Evolutionary conservation across 2,113 vertebrate species (phyloP), one percentile per base, ranked within the genome.

Genomic region (Stictonetta naevosa): DNA sequence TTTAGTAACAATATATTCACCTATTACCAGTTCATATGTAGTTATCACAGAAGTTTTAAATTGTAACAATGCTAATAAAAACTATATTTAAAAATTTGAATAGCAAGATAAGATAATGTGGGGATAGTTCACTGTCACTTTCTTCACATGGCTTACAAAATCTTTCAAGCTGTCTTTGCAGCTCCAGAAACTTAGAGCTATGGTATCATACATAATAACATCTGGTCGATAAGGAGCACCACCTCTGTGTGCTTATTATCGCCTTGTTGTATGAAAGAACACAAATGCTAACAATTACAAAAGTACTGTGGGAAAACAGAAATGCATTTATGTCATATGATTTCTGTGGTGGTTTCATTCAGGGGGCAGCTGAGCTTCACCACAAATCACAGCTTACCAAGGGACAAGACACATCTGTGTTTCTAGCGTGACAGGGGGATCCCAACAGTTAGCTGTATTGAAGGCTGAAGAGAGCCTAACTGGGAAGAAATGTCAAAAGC

Each of bases 211-310:
- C 0, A 1, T 1, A 7, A 8, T 23, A 33, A 6, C 15, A 66
- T 29, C 38, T 0, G 1, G 2, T 20, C 8, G 5, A 3, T 38
- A 50, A 53, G 20, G 20, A 38, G 10, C 5, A 7, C 13, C 52
- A 18, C 8, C 13, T 31, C 40, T 22, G 8, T 55, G 6, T 82
- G 31, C 26, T 25, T 5, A 8, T 22, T n/a, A 7, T 11, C 8
- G 10, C 25, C n/a, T 11, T 64, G 11, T 11, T 68, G 5, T 10
- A 28, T 76, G 20, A 77, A 22, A 1, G 0, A 25, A 29, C 4
- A 33, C 18, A 55, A 59, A 81, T 44, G 31, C 25, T 4, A 29
- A 15, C 21, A 53, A 23, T 29, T 80, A 21, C 10, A 66, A 60
- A 71, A 48, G 7, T 15, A 59, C 3, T 20, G 2, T 1, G 6